These are phyloP conservation scores for Chromobotia macracanthus DNA, from an alignment of 2,797 vertebrate genomes.

Conservation along the genomic window DNA sequence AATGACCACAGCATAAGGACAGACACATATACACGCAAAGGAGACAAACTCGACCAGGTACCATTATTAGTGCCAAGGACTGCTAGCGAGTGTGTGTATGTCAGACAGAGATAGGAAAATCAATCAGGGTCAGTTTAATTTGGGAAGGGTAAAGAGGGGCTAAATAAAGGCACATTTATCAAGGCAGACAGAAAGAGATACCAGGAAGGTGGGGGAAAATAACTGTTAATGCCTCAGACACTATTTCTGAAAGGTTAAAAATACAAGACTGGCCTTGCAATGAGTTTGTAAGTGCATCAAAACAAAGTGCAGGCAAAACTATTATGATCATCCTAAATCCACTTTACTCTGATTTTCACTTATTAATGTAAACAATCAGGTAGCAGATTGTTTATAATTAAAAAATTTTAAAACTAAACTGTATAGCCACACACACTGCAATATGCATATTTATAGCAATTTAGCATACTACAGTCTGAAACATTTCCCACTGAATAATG, in stretches of 20 bases:
- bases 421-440: too few relatives aligned
- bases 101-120: slow-evolving; percentile 36
- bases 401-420: too few relatives aligned
- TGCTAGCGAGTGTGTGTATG: slow-evolving; percentile 6
- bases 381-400: too few relatives aligned
- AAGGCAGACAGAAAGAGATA: slow-evolving; percentile 12
- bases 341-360: not conserved
- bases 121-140: slow-evolving; percentile 56
- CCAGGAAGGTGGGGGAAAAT: not conserved
- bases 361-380: not conserved
- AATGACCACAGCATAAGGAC: slow-evolving; percentile 10
- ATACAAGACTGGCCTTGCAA: not conserved
- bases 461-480: too few relatives aligned
- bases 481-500: too few relatives aligned
- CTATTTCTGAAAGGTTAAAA: slow-evolving; percentile 35
- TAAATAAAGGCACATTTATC: slow-evolving; percentile 54
- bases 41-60: slow-evolving; percentile 22
- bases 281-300: not conserved
- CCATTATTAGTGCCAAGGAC: slow-evolving; percentile 31
- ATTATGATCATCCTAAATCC: not conserved
- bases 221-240: slow-evolving; percentile 11
- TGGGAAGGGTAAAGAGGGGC: slow-evolving; percentile 49
- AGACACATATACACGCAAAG: slow-evolving; percentile 2
- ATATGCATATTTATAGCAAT: too few relatives aligned
- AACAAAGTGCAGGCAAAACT: not conserved